phyloP scores from a whole-genome alignment of 2,113 vertebrate species.

The Microcebus murinus region DNA sequence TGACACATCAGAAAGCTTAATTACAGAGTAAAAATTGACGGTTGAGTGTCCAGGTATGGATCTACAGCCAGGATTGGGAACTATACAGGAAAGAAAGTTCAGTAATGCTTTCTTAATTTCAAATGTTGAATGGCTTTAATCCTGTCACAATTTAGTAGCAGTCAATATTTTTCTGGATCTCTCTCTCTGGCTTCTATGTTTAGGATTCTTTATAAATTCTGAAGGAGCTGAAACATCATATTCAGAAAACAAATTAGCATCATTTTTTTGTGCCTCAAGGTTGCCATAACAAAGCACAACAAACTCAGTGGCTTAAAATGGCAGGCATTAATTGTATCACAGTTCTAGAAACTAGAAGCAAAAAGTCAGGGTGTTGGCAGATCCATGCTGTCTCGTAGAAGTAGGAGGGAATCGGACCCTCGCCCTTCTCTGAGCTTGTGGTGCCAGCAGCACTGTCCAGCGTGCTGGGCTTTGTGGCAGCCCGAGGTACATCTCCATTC shows the following conservation, averaged over 20 bases:
- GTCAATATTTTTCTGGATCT: background rate
- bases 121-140: background rate
- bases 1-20: background rate
- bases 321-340: background rate
- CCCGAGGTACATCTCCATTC: background rate
- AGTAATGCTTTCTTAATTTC: background rate
- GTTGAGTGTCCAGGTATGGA: background rate
- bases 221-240: too few species aligned
- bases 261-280: background rate
- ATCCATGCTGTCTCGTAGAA: rapidly evolving
- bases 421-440: too few species aligned
- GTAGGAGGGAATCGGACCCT: rapidly evolving
- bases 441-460: background rate
- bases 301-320: background rate
- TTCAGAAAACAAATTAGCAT: background rate
- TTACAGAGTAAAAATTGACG: background rate
- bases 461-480: rapidly evolving
- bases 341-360: background rate
- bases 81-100: background rate
- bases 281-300: background rate
- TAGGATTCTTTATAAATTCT: background rate
- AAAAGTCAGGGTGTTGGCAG: background rate
- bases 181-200: rapidly evolving
- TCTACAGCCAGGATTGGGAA: rapidly evolving
- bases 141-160: background rate